Conservation (phyloP, 2,888 invertebrate genomes). For the Flabesymbios commensalis region DNA sequence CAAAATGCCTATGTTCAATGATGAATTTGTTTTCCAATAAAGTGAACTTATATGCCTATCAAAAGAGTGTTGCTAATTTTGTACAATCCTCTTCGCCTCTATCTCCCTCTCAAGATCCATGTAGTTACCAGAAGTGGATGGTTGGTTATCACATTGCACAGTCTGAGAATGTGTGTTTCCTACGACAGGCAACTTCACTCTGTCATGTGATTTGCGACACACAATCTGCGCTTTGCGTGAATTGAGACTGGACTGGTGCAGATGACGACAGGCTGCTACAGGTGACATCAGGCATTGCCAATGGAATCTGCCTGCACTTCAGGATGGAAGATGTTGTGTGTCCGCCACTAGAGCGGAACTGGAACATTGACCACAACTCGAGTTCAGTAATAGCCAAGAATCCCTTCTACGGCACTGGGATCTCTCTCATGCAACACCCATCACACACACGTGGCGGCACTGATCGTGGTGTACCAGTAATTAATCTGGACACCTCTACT, state of each 20-base stretch:
- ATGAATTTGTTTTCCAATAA: too few species aligned
- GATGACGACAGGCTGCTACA: background rate
- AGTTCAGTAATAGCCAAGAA: conserved; percentile 14
- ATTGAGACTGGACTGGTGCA: too few species aligned
- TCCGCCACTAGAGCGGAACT: background rate
- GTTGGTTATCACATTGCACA: background rate
- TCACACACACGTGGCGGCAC: background rate
- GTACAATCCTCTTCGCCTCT: background rate
- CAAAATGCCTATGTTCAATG: too few species aligned
- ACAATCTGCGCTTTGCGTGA: too few species aligned
- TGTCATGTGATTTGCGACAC: too few species aligned
- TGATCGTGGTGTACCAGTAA: conserved; percentile 1
- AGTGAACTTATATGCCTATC: too few species aligned
- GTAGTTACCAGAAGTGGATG: background rate
- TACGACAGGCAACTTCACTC: too few species aligned
- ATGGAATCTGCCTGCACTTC: background rate
- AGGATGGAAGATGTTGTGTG: conserved; percentile 2
- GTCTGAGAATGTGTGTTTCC: background rate
- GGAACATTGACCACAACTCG: conserved; percentile 20
- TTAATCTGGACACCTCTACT: background rate
- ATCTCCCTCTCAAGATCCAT: background rate
- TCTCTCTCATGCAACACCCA: too few species aligned
- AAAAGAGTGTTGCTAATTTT: too few species aligned
- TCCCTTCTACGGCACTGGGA: conserved; percentile 19
- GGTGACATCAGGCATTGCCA: background rate